These are phyloP conservation scores for Alaudala cheleensis DNA, from an alignment of 2,113 vertebrate genomes.

Conservation along the genomic window DNA sequence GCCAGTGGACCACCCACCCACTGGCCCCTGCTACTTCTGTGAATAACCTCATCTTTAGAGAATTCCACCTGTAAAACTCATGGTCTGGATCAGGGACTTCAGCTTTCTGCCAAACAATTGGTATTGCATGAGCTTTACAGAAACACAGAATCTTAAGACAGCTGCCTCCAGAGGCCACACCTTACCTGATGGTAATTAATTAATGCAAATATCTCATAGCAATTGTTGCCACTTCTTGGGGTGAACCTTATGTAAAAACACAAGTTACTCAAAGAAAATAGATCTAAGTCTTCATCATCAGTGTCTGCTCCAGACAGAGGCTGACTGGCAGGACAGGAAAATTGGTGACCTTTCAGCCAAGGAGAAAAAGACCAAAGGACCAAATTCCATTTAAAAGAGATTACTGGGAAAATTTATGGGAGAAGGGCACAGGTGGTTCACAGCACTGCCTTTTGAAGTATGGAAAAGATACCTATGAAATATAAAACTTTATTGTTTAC, in stretches of 20 bases:
- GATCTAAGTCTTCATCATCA: neutral
- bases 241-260: neutral
- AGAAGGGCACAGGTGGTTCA: neutral
- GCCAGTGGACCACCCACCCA: neutral
- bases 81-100: neutral
- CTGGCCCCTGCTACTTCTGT: neutral
- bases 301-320: neutral
- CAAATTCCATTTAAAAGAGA: neutral
- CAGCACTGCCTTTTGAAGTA: neutral
- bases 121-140: neutral
- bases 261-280: neutral
- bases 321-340: neutral
- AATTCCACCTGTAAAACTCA: constrained; percentile 4
- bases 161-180: neutral
- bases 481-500: neutral
- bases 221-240: neutral
- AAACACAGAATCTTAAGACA: neutral
- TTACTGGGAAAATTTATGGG: neutral
- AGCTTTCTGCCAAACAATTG: neutral
- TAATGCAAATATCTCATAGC: neutral
- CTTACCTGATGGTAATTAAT: neutral
- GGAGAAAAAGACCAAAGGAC: neutral
- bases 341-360: neutral
- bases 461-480: neutral
- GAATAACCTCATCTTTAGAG: neutral